Evolutionary conservation across 2,888 invertebrate genomes (phyloP), one percentile per base, ranked within the genome.

Genomic region (Colletes collaris): DNA sequence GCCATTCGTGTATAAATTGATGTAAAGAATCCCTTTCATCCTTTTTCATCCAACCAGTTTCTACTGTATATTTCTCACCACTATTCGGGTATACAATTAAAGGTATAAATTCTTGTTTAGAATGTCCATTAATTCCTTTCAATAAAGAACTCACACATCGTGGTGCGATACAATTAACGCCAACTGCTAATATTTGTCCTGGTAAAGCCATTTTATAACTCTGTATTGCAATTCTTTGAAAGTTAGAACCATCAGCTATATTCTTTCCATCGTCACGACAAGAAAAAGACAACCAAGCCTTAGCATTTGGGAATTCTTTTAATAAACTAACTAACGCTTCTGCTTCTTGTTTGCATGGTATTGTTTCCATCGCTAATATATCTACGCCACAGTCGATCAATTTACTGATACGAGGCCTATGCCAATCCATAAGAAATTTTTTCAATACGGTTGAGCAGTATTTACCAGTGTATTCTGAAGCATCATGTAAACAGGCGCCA

Each of bases 61-160:
- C 94, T 90, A 95, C 94, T 71, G 96, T 95, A 94, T 97, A 97
- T 90, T 94, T 95, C 93, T 97, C 97, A 69, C 98, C 98, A 89
- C 97, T 98, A 92, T 99, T 99, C 4, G 99, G 98, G 93, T 99
- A 99, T 37, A 97, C 97, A 75, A 99, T 95, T 71, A 98, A 94
- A 2, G 97, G 97, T 74, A 97, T 95, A 67, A 92, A 93, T 49
- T 92, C 90, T 46, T 94, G 92, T 0, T 65, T 50, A 50, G 93
- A 91, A 40, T 93, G 93, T n/a, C 93, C 93, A 87, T 95, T 95
- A 82, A 96, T 91, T 62, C 93, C 93, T 84, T 94, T 92, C 44
- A 97, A 93, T 58, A 97, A 92, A 0, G 95, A 91, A n/a, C 94
- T 94, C 8, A 97, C 95, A 87, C 94, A 93, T 82, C 94, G 92